phyloP scores from a whole-genome alignment of 2,888 invertebrate genomes.

The Helleia helle region DNA sequence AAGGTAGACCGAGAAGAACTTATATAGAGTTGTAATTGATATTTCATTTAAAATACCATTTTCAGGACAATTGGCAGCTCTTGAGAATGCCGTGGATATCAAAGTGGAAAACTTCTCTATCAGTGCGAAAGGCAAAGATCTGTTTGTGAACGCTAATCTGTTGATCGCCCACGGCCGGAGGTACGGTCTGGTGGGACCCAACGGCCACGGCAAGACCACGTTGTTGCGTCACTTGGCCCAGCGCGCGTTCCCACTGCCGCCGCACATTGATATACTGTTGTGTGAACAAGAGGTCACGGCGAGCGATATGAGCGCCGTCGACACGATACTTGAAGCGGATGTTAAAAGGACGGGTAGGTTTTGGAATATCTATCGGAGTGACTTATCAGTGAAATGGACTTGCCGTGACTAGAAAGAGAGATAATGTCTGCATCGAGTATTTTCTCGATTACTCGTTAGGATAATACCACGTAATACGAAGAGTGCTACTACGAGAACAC shows the following conservation, averaged over 20 bases:
- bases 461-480: too few relatives aligned
- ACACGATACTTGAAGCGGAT: constrained; percentile 94
- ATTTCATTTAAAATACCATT: constrained; percentile 7
- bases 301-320: constrained; percentile 93
- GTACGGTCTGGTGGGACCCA: constrained; percentile 98
- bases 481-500: too few relatives aligned
- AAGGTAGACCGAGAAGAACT: too few relatives aligned
- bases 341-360: constrained; percentile 82
- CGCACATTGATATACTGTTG: constrained; percentile 94
- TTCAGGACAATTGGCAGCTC: constrained; percentile 79
- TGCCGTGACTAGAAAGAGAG: too few relatives aligned
- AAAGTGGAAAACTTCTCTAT: constrained; percentile 99
- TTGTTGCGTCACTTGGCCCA: constrained; percentile 93
- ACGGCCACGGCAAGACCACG: constrained; percentile 99
- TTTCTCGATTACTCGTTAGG: too few relatives aligned
- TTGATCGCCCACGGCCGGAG: constrained; percentile 94
- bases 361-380: too few relatives aligned
- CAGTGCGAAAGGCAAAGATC: constrained; percentile 96
- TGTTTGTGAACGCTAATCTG: constrained; percentile 96
- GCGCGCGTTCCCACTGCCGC: constrained; percentile 93
- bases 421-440: too few relatives aligned
- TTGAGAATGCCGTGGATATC: constrained; percentile 97
- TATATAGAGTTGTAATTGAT: constrained; percentile 6
- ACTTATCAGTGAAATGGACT: too few relatives aligned
- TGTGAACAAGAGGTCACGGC: constrained; percentile 99